phyloP scores from a whole-genome alignment of 2,888 invertebrate genomes.

The Eupeodes luniger region DNA sequence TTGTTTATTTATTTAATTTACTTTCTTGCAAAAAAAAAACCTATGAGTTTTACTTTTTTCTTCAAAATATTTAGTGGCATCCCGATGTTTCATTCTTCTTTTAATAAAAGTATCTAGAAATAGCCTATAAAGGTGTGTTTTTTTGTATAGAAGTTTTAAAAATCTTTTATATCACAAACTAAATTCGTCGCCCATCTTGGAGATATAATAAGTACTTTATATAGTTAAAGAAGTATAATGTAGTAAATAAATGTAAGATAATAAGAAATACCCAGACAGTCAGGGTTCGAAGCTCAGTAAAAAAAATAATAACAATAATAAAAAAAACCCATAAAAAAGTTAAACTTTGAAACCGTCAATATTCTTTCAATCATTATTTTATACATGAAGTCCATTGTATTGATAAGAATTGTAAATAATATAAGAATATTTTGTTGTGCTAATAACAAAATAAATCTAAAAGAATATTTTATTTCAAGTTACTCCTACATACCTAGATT shows the following conservation, averaged over 20 bases:
- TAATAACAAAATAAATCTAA: slow-evolving; percentile 2
- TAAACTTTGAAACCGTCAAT: slow-evolving; percentile 67
- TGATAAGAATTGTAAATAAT: slow-evolving; percentile 59
- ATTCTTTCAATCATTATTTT: slow-evolving; percentile 36
- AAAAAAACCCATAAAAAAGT: slow-evolving; percentile 20
- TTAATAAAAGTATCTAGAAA: slow-evolving; percentile 15
- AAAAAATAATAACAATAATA: not conserved
- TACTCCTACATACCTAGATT: not conserved
- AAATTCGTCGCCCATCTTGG: not conserved
- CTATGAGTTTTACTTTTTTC: slow-evolving; percentile 9
- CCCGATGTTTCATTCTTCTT: slow-evolving; percentile 4
- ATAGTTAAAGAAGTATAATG: not conserved
- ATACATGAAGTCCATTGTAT: slow-evolving; percentile 29
- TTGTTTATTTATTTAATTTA: slow-evolving; percentile 18
- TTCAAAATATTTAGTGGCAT: not conserved
- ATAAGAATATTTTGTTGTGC: not conserved
- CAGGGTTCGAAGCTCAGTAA: slow-evolving; percentile 55
- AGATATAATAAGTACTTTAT: no score
- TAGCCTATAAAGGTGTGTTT: not conserved
- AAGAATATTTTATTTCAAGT: not conserved
- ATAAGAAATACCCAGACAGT: slow-evolving; percentile 1
- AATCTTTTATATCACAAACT: not conserved
- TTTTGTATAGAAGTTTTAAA: not conserved
- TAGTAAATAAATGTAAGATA: not conserved
- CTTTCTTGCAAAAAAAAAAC: not conserved